Evolutionary conservation across 1,140 invertebrate species (phyloP).

Genomic region (Rhizoglyphus robini): DNA sequence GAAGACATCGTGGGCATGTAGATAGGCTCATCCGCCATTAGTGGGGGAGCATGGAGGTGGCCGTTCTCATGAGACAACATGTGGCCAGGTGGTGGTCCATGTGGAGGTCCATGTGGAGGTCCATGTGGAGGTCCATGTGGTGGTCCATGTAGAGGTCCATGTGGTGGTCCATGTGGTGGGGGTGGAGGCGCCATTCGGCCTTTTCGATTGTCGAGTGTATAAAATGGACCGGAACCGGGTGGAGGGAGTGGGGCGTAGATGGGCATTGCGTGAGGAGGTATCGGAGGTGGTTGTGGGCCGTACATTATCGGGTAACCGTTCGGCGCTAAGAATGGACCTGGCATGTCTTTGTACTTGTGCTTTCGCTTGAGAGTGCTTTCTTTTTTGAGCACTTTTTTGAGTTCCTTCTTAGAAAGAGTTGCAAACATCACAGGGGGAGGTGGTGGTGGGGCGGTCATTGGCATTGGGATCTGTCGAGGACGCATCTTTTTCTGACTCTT

Average conservation of each 20-base stretch:
- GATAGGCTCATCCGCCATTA: neutral
- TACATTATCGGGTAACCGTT: neutral
- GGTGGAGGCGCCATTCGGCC: conserved; percentile 7
- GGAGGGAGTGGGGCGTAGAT: conserved; percentile 25
- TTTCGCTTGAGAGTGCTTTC: conserved; percentile 19
- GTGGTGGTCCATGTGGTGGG: conserved; percentile 2
- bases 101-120: neutral
- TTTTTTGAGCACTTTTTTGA: conserved; percentile 20
- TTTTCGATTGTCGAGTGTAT: conserved; percentile 17
- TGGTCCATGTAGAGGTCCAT: neutral
- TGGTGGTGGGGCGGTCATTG: conserved; percentile 27
- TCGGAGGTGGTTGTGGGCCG: conserved; percentile 24
- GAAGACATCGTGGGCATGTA: conserved; percentile 7
- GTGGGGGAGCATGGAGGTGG: no score
- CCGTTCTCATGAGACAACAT: neutral
- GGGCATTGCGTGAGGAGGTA: conserved; percentile 24
- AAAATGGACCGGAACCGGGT: conserved; percentile 26
- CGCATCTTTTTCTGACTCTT: conserved; percentile 47
- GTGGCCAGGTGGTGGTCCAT: neutral
- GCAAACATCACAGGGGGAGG: conserved; percentile 22
- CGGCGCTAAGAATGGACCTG: neutral
- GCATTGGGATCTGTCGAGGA: conserved; percentile 47
- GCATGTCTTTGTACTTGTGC: conserved; percentile 13
- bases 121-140: neutral
- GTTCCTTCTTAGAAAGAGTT: conserved; percentile 13